Base-by-base conservation (phyloP, 2,113 vertebrate genomes). In the Vombatus ursinus region DNA sequence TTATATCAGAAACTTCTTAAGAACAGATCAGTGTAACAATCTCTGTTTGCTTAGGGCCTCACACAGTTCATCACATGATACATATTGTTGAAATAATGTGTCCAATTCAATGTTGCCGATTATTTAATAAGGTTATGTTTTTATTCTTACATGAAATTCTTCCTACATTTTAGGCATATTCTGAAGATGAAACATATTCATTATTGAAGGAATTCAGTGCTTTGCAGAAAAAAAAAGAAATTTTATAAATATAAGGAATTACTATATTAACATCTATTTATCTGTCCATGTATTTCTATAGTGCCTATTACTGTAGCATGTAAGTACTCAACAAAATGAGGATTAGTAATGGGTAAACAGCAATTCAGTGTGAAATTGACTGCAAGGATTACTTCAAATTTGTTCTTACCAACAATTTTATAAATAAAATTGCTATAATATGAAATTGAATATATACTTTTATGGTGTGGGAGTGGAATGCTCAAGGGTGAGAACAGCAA, bases 371-470 rank as follows among this genome's bases (percentile, higher is more conserved):
- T 50, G 94, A 96, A 96, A 61, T 50, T 94, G 90, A 90, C 91
- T 90, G 31, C 3, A 0, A 92, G n/a, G 91, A 77, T 94, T 90
- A 90, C 94, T 53, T 96, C 48, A 91, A n/a, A 90, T 94, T 93
- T 93, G 92, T 52, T 92, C 93, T 89, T 22, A 94, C 24, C 89
- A 96, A 94, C 89, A 94, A 77, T 96, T 95, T 94, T 94, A 14
- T 93, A 95, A 97, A 97, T 95, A 96, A 94, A 95, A 95, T 90
- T 95, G 89, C 12, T 89, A 16, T 94, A 91, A 95, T 54, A 19
- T 92, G 52, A 96, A 97, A 96, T 93, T 96, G 22, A 95, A 95
- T 94, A 96, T 94, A 92, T 50, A n/a, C 24, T 54, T 96, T 95
- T 92, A 91, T 0, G 61, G 12, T 0, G 25, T 95, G 52, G 95